phyloP scores from a whole-genome alignment of 1,140 invertebrate species.

The Dinoponera quadriceps region DNA sequence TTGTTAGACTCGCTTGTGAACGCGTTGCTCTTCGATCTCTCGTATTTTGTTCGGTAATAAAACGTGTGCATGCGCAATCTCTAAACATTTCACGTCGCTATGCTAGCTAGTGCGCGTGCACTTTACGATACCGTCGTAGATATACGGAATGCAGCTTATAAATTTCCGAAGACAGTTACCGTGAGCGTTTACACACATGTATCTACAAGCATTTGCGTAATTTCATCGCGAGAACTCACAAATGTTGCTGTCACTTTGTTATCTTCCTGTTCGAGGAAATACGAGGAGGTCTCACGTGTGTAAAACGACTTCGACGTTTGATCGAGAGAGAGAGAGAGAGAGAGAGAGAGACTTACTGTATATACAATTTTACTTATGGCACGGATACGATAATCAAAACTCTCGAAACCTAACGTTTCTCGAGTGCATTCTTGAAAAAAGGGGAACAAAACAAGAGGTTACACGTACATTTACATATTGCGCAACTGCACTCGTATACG shows the following conservation, averaged over 20 bases:
- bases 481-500: constrained; percentile 34
- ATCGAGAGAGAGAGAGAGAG: constrained; percentile 37
- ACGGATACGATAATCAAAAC: constrained; percentile 73
- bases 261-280: not conserved
- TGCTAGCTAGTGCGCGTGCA: not conserved
- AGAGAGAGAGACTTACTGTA: constrained; percentile 52
- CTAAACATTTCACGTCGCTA: constrained; percentile 14
- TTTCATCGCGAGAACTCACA: constrained; percentile 19
- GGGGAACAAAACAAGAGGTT: constrained; percentile 5
- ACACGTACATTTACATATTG: constrained; percentile 28
- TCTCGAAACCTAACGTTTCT: constrained; percentile 27
- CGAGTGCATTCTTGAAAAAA: constrained; percentile 40
- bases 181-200: not conserved
- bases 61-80: not conserved
- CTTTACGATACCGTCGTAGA: not conserved
- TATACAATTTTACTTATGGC: constrained; percentile 80
- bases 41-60: not conserved
- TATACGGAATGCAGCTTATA: constrained; percentile 6
- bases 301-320: constrained; percentile 13
- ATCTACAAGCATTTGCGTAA: not conserved
- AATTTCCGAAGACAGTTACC: constrained; percentile 19
- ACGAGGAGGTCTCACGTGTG: not conserved
- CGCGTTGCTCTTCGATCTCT: not conserved
- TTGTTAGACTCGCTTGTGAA: not conserved
- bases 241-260: not conserved